Conservation (phyloP, 2,797 vertebrate genomes). For the Anabacerthia variegaticeps region DNA sequence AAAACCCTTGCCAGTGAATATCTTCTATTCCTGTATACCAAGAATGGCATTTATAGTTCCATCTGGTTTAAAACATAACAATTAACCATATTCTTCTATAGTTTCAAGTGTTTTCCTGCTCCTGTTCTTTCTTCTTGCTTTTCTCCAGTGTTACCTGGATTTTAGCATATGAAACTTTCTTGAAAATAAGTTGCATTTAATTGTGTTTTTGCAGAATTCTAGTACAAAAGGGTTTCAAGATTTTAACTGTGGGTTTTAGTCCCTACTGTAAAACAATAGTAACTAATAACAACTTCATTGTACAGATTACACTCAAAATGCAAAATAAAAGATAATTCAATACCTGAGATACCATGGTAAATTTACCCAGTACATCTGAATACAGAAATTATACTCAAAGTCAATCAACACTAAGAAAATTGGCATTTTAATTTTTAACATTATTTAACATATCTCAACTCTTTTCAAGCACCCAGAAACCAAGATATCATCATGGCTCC, state of each 20-base stretch:
- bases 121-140: not conserved
- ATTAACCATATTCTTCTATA: not conserved
- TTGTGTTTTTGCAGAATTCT: not conserved
- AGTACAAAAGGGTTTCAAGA: not conserved
- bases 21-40: not conserved
- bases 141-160: not conserved
- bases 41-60: not conserved
- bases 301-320: conserved; percentile 2
- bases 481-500: not conserved
- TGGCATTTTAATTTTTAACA: not conserved
- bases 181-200: not conserved
- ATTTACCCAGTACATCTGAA: not conserved
- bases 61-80: not conserved
- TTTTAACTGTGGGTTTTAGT: not conserved
- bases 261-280: not conserved
- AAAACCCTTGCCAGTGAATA: not conserved
- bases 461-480: not conserved
- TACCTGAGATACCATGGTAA: not conserved
- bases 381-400: not conserved
- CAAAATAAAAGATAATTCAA: conserved; percentile 19
- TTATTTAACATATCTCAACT: not conserved
- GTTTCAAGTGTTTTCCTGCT: conserved; percentile 3
- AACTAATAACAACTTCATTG: not conserved
- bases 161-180: not conserved
- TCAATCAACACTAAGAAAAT: not conserved